Evolutionary conservation across 2,888 invertebrate genomes (phyloP).

Genomic region (Argynnis bischoffii): DNA sequence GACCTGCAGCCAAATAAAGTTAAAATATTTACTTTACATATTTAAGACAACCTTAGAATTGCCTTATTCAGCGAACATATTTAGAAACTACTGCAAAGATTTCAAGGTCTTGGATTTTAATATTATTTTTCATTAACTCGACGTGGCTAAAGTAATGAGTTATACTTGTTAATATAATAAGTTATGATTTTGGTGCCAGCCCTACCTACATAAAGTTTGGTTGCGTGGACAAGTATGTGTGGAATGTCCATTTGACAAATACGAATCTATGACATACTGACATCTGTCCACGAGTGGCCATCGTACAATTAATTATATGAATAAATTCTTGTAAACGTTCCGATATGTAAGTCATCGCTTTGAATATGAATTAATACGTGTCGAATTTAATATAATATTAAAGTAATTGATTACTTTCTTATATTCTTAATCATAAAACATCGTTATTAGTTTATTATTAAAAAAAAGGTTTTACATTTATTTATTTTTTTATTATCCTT

Average conservation of each 20-base stretch:
- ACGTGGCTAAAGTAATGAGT: no score
- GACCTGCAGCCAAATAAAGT: no score
- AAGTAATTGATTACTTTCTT: conserved; percentile 2
- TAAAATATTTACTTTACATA: no score
- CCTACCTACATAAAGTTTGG: conserved; percentile 22
- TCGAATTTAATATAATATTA: conserved; percentile 5
- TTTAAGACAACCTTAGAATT: no score
- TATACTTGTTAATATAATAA: neutral
- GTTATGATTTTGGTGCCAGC: conserved; percentile 1
- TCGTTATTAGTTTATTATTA: no score
- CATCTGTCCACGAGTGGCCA: conserved; percentile 43
- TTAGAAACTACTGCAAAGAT: no score
- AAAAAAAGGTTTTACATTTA: no score
- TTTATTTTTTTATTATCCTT: no score
- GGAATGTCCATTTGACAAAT: conserved; percentile 48
- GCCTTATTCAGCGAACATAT: no score
- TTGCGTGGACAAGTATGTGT: conserved; percentile 41
- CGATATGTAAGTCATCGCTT: conserved; percentile 22
- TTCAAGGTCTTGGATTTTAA: no score
- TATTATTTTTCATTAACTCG: no score
- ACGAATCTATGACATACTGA: conserved; percentile 46
- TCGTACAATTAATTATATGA: conserved; percentile 40
- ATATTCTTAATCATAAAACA: no score
- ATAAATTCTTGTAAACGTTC: conserved; percentile 31
- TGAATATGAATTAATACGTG: conserved; percentile 18